phyloP scores from a whole-genome alignment of 1,140 invertebrate species.

The Paralvinella palmiformis region DNA sequence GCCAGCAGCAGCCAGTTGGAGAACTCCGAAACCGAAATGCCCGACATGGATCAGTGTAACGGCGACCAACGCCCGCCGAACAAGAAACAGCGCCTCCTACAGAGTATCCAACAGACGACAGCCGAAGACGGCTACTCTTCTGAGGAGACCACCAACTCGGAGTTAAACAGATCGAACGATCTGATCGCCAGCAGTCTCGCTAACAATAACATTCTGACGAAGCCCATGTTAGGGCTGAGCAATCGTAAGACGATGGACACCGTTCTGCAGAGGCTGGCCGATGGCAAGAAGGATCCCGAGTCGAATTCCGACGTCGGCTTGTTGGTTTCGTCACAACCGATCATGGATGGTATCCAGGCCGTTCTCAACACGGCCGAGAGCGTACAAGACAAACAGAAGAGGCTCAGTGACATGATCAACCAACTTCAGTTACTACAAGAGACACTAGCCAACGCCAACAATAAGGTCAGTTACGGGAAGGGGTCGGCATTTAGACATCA shows the following conservation, averaged over 20 bases:
- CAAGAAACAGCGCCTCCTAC: constrained; percentile 7
- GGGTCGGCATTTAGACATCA: background rate
- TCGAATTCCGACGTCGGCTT: background rate
- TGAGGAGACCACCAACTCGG: background rate
- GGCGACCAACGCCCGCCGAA: background rate
- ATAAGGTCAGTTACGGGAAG: background rate
- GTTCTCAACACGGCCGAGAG: background rate
- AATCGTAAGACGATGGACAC: background rate
- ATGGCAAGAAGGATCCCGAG: background rate
- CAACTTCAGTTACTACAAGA: constrained; percentile 2
- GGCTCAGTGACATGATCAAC: constrained; percentile 8
- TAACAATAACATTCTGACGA: background rate
- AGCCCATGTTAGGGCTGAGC: background rate
- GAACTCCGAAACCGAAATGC: background rate
- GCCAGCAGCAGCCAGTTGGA: background rate
- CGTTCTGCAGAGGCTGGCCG: background rate
- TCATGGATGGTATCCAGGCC: background rate
- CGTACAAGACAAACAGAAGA: background rate
- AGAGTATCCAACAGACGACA: background rate
- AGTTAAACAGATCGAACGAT: no score
- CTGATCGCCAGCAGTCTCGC: background rate
- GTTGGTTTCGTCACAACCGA: no score
- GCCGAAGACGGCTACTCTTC: background rate
- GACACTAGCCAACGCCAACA: background rate
- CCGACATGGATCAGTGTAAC: no score